Evolutionary conservation across 2,888 invertebrate genomes (phyloP), one percentile per base, ranked within the genome.

Genomic region (Tortrix viridana): DNA sequence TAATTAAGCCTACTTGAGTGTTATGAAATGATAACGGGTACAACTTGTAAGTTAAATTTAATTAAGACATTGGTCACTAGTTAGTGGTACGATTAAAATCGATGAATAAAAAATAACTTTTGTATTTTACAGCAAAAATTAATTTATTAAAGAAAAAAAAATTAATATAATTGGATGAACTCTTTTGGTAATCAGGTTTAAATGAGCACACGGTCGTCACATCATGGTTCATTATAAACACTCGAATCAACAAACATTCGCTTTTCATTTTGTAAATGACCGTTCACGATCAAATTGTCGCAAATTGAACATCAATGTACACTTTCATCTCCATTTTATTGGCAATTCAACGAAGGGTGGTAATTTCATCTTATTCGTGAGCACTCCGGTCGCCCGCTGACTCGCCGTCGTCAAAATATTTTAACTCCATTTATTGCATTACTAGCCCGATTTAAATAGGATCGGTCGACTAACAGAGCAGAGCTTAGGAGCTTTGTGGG

Each of bases 261-360:
- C 75, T 77, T 80, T 81, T 75, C 78, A 80, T 81, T 83, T 79
- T 71, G 67, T 69, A 80, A 84, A 82, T 81, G 74, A 77, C 77
- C 72, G 74, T 63, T 73, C 73, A 69, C 73, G 71, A 77, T 76
- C 72, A 79, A 80, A 76, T 79, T 80, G 78, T 79, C 74, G 67
- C 75, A 73, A 78, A 82, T 79, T 77, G 72, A 74, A 76, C 80
- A 74, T 76, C 73, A 75, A 71, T 73, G 72, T 74, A 78, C 75
- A 71, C 76, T 77, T 79, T 74, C 73, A 74, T 78, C 72, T 72
- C 71, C 71, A 77, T 77, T 80, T 81, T 82, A 82, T 81, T 74
- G 74, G 69, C 72, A 71, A 76, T 80, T 78, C 71, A 72, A 69
- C 63, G 66, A 70, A 73, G 74, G 69, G 71, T 71, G 70, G 73